Conservation (phyloP, 2,113 vertebrate species). For the Triplophysa siluroides region DNA sequence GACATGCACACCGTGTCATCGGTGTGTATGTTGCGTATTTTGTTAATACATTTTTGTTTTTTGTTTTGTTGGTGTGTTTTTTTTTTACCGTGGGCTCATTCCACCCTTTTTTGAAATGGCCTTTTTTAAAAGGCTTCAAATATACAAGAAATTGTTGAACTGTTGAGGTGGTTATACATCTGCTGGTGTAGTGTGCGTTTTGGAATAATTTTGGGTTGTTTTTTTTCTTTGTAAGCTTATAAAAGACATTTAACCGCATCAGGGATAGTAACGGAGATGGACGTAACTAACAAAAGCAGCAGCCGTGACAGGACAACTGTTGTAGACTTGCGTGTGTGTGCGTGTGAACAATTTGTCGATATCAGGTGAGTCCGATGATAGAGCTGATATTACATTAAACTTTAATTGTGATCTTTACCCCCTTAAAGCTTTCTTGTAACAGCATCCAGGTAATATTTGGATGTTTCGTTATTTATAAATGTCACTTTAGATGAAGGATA, state of each 20-base stretch:
- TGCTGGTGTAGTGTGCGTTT: slow-evolving; percentile 76
- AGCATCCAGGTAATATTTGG: slow-evolving; percentile 61
- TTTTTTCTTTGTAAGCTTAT: slow-evolving; percentile 40
- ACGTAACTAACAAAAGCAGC: slow-evolving; percentile 31
- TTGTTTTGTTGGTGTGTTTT: slow-evolving; percentile 56
- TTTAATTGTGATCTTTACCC: slow-evolving; percentile 54
- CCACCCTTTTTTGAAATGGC: slow-evolving; percentile 72
- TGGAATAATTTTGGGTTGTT: slow-evolving; percentile 64
- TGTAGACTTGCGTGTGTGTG: slow-evolving; percentile 12
- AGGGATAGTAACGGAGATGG: slow-evolving; percentile 43
- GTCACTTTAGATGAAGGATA: slow-evolving; percentile 67
- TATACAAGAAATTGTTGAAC: slow-evolving; percentile 71
- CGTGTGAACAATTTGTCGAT: slow-evolving; percentile 5
- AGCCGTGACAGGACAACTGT: slow-evolving; percentile 34
- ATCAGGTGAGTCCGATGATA: slow-evolving; percentile 46
- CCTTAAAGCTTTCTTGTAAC: slow-evolving; percentile 54
- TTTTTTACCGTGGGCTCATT: slow-evolving; percentile 64
- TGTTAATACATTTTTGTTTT: slow-evolving; percentile 70
- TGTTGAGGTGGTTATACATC: slow-evolving; percentile 82
- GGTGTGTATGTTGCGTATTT: slow-evolving; percentile 57
- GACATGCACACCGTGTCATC: slow-evolving; percentile 67
- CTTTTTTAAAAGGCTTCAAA: slow-evolving; percentile 65
- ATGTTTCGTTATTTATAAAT: slow-evolving; percentile 71
- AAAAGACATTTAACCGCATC: slow-evolving; percentile 30
- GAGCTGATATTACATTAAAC: slow-evolving; percentile 59